A percentile compares a stretch with the other conserved stretches of the same genome.
Conservation (phyloP, 2,113 vertebrate genomes). For the Datnioides undecimradiatus region DNA sequence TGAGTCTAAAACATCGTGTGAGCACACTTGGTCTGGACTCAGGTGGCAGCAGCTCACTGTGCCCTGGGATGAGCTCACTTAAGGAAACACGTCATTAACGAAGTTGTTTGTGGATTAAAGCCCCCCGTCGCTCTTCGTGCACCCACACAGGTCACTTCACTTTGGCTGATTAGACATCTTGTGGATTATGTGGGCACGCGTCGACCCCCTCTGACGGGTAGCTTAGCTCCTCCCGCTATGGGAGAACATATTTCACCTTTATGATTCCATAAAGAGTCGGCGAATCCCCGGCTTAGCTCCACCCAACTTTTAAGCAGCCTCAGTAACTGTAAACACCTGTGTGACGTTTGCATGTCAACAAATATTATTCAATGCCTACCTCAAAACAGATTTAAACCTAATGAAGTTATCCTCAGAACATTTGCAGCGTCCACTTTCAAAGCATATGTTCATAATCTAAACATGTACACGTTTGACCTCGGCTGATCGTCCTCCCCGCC, state of each 20-base stretch:
- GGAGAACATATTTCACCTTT: constrained; percentile 5
- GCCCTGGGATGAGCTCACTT: background rate
- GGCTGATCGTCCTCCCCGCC: too few relatives aligned
- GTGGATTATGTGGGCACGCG: constrained; percentile 6
- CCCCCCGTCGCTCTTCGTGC: background rate
- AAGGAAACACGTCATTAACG: constrained; percentile 1
- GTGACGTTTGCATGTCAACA: background rate
- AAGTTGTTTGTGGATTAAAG: background rate
- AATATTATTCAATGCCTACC: background rate
- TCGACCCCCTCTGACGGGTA: background rate
- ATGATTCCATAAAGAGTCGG: constrained; percentile 12
- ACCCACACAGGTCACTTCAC: constrained; percentile 9
- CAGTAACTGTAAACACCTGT: background rate
- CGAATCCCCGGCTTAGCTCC: background rate
- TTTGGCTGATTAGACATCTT: constrained; percentile 24
- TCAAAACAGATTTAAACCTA: background rate
- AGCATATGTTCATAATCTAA: too few relatives aligned
- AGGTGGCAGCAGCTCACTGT: background rate
- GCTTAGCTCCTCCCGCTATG: constrained; percentile 21
- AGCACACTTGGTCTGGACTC: background rate
- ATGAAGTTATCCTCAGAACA: too few relatives aligned
- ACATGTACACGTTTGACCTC: too few relatives aligned
- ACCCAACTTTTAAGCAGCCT: background rate
- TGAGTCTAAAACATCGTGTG: background rate
- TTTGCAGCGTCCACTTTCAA: too few relatives aligned